Conservation (phyloP, 2,888 invertebrate genomes). For the Pycnomerus fuliginosus region DNA sequence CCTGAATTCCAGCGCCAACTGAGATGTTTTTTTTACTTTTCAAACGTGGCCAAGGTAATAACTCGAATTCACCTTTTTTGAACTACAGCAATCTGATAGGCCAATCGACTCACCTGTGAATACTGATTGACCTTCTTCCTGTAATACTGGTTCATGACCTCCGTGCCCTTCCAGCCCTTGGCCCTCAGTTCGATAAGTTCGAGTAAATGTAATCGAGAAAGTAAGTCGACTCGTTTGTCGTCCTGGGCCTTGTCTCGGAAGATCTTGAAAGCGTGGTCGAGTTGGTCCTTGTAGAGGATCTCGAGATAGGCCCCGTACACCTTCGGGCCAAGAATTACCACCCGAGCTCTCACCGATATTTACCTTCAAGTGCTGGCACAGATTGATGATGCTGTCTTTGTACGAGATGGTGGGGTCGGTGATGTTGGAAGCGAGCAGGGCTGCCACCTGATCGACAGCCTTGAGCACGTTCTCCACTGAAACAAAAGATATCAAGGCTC, state of each 20-base stretch:
- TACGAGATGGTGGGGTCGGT: constrained; percentile 63
- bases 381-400: constrained; percentile 71
- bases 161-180: constrained; percentile 84
- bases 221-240: constrained; percentile 81
- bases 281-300: constrained; percentile 78
- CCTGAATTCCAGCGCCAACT: not conserved
- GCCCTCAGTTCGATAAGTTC: constrained; percentile 92
- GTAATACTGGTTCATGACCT: constrained; percentile 84
- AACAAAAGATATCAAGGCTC: constrained; percentile 38
- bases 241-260: constrained; percentile 89
- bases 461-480: constrained; percentile 80
- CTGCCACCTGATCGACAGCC: constrained; percentile 78
- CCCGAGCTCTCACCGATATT: constrained; percentile 6
- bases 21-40: not conserved
- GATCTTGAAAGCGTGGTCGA: constrained; percentile 81
- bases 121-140: constrained; percentile 56
- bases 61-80: too few relatives aligned
- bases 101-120: too few relatives aligned
- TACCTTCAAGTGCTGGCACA: constrained; percentile 79
- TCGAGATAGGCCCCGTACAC: constrained; percentile 77
- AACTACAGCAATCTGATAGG: too few relatives aligned
- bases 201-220: constrained; percentile 83
- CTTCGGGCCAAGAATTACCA: constrained; percentile 34
- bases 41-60: too few relatives aligned
- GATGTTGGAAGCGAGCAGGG: constrained; percentile 73